Base-by-base conservation (phyloP, 2,113 vertebrate genomes). In the Lethenteron reissneri region DNA sequence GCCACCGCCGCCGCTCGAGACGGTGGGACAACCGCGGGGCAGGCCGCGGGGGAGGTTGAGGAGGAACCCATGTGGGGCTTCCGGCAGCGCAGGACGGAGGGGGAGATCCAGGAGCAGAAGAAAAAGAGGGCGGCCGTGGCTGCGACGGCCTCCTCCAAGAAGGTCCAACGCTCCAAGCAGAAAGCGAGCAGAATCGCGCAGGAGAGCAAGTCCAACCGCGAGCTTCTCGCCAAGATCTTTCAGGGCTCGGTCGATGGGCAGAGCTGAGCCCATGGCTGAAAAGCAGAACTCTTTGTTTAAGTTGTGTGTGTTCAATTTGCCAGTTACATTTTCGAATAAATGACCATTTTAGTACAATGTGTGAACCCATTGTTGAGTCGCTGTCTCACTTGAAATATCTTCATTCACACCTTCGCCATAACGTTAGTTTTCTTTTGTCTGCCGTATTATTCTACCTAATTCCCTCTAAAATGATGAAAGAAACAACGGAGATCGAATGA, bases 201-300 rank as follows among this genome's bases (percentile, higher is more conserved):
- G 78, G 86, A 86, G 78, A 84, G 86, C 56, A 84, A 87, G 75
- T 87, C 89, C 25, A 90, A 86, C 11, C 74, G 81, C 14, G 85
- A 84, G 0, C 80, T 92, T 70, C 78, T 92, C 57, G 82, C 84
- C 17, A 90, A 82, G 77, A 92, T 92, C 73, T 92, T 92, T 79
- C 79, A 78, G 72, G 59, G 78, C 73, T 75, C 75, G 10, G 74
- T 70, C 13, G 69, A 4, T 56, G 7, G 1, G 25, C 71, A 71
- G 71, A 58, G 60, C 56, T 70, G 41, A 41, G 41, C 41, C 41
- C 5, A 6, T 41, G 41, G 41, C 41, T 41, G 41, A 7, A 7
- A 41, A 41, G 41, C 41, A 41, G 41, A 41, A 41, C 41, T 41
- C 41, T 41, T 41, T 7, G 41, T 41, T 41, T 41, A 41, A 41